Conservation (phyloP, 37 sponge, comb jelly and placozoan genomes). For the Theonella swinhoei region DNA sequence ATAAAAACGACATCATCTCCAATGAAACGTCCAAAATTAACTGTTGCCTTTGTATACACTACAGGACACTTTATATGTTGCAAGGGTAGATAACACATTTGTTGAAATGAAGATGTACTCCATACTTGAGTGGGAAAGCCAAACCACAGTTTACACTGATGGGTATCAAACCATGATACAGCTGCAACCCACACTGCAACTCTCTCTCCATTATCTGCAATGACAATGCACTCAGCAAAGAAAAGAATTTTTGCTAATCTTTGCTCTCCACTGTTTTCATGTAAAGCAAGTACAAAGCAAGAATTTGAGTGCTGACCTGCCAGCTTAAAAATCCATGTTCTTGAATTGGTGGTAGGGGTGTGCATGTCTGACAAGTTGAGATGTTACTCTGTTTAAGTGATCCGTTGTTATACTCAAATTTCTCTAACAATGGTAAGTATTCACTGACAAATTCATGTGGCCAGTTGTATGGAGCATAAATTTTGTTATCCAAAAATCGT, state of each 20-base stretch:
- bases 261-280: background rate
- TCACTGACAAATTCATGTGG: slow-evolving; percentile 7
- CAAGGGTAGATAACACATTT: background rate
- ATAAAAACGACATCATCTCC: background rate
- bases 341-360: too few species aligned
- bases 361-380: too few species aligned
- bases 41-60: background rate
- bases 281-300: background rate
- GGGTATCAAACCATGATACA: background rate
- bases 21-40: background rate
- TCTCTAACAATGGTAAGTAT: too few species aligned
- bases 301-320: too few species aligned
- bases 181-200: background rate
- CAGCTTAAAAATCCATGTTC: too few species aligned
- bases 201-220: background rate
- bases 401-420: background rate
- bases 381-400: background rate
- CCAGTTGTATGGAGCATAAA: slow-evolving; percentile 1
- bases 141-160: background rate
- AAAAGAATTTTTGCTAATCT: background rate
- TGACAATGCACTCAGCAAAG: background rate
- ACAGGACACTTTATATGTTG: background rate
- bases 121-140: background rate
- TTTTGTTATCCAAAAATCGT: slow-evolving; percentile 28
- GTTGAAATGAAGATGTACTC: background rate